Evolutionary conservation across 1,140 invertebrate species (phyloP), one percentile per base, ranked within the genome.

Genomic region (Steinernema khuongi): DNA sequence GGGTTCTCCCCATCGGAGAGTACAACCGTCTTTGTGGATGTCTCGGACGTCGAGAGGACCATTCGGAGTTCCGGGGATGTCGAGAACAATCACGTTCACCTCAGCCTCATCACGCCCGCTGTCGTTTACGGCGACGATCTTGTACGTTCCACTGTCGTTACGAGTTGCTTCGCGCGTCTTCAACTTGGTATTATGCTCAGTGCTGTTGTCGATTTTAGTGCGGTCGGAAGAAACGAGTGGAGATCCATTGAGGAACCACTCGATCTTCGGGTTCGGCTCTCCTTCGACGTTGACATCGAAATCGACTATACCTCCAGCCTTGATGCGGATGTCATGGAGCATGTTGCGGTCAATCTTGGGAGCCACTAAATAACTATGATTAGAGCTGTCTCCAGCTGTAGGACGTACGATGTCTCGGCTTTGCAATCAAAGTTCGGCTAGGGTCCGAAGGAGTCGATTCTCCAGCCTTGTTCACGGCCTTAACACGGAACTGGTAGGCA

Each of bases 51-150:
- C 85, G 31, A 89, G 60, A 22, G 88, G 88, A 29, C 88, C 88
- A 68, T 82, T 79, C 19, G 88, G 88, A 29, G 83, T 67, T 1
- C 80, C 80, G 22, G 88, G 88, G 74, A 85, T 85, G 86, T 94
- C 87, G 50, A 96, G 87, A 44, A 98, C 94, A 80, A 91, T 88
- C 1, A 99, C 89, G 81, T 97, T 94, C 66, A 99, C 89, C 79
- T 97, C 94, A 0, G 94, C 94, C 60, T 91, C 90, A 86, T 99
- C 95, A 72, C 90, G 91, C 18, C 96, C 96, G 41, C 92, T 93
- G 77, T 95, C 92, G 84, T 98, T 99, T 83, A 91, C 93, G 0
- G 95, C 96, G 2, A 91, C 92, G 1, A 96, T 92, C 33, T 90
- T 91, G 84, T 97, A 97, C 7, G 90, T 90, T 50, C 93, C 94